Percentiles rank a stretch among this genome's conserved stretches.
Conservation (phyloP, 2,888 invertebrate genomes). For the Chaetogeoica ovagalla region DNA sequence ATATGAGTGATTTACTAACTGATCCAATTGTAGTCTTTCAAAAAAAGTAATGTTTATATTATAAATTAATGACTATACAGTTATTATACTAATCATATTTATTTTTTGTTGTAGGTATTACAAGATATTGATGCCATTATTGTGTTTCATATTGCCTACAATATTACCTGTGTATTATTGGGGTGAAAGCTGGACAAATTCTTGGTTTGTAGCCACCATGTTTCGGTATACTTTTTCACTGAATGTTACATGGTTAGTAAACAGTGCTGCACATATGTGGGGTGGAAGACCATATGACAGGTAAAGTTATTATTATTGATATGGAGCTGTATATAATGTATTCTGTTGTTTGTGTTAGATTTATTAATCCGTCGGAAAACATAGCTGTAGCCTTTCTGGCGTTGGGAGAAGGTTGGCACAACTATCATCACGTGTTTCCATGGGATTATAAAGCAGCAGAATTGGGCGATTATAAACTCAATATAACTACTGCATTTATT, state of each 20-base stretch:
- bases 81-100: background rate
- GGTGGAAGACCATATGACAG: slow-evolving; percentile 77
- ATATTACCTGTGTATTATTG: slow-evolving; percentile 75
- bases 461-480: slow-evolving; percentile 66
- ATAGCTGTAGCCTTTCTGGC: slow-evolving; percentile 72
- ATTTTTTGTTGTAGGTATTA: slow-evolving; percentile 67
- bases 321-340: background rate
- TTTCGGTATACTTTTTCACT: slow-evolving; percentile 79
- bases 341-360: slow-evolving; percentile 62
- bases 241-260: slow-evolving; percentile 88
- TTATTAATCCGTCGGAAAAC: slow-evolving; percentile 80
- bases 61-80: background rate
- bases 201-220: slow-evolving; percentile 71
- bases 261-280: slow-evolving; percentile 85
- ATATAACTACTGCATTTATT: slow-evolving; percentile 65
- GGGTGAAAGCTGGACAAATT: slow-evolving; percentile 72
- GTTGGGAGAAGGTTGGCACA: slow-evolving; percentile 90
- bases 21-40: slow-evolving; percentile 86
- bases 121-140: slow-evolving; percentile 71
- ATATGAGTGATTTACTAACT: slow-evolving; percentile 77
- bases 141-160: slow-evolving; percentile 80
- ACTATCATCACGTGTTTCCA: slow-evolving; percentile 91
- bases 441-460: slow-evolving; percentile 93
- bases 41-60: slow-evolving; percentile 68
- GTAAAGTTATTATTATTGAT: slow-evolving; percentile 59